Conservation (phyloP, 2,888 invertebrate genomes). For the Meiosimyza decipiens region DNA sequence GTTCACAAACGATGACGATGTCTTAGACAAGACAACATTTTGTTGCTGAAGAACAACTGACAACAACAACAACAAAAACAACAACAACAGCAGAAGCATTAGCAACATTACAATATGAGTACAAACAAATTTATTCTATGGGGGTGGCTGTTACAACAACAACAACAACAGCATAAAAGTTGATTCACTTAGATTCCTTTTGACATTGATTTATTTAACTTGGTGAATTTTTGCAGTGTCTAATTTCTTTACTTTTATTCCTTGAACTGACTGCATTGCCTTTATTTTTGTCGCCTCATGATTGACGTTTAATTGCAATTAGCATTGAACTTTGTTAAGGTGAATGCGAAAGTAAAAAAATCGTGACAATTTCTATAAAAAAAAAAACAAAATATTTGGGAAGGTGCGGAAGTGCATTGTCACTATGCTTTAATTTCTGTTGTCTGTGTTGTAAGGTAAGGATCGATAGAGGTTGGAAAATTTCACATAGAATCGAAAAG, state of each 20-base stretch:
- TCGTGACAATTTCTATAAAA: conserved; percentile 14
- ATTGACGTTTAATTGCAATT: conserved; percentile 39
- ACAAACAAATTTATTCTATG: conserved; percentile 8
- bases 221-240: not conserved
- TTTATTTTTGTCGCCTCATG: too few relatives aligned
- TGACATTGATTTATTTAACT: conserved; percentile 25
- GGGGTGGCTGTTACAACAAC: conserved; percentile 23
- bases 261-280: not conserved
- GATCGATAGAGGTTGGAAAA: too few relatives aligned
- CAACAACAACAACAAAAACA: not conserved
- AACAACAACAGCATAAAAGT: not conserved
- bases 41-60: too few relatives aligned
- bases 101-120: not conserved
- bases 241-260: not conserved
- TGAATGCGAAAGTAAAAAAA: conserved; percentile 43
- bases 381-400: not conserved
- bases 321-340: conserved; percentile 43
- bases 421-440: too few relatives aligned
- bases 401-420: too few relatives aligned
- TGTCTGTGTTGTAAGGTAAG: too few relatives aligned
- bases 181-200: conserved; percentile 17
- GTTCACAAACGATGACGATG: too few relatives aligned
- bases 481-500: too few relatives aligned
- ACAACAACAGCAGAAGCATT: not conserved
- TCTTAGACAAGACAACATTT: too few relatives aligned